Base-by-base conservation (phyloP, 92 coral and sea anemone species). In the Phymanthus crucifer region DNA sequence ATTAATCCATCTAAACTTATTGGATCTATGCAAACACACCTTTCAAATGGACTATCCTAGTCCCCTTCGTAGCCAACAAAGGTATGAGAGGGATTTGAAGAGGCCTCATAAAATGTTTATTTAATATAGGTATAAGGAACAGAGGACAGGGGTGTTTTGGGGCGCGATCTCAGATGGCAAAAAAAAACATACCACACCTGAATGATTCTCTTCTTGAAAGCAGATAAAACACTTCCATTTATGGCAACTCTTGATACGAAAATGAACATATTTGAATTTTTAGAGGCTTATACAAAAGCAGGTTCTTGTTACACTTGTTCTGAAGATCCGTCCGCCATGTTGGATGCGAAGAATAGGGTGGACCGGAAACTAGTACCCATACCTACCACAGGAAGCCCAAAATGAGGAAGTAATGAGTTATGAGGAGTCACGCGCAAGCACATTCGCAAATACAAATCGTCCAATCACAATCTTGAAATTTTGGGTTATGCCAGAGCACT, bases 261-360 rank as follows among this genome's bases (percentile, higher is more conserved):
- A 3, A 5, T 54, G 26, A 54, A 54, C 64, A 54, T 54, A 9
- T 23, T 54, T 19, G 5, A 19, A 23, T 54, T 54, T 11, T 10
- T 48, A 48, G 34, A 16, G 50, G 34, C 52, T 17, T 35, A 17
- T 23, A 74, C 29, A 52, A 4, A 27, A 2, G 14, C 21, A 29
- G 34, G 13, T 40, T 46, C 54, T 32, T 74, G n/a, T n/a, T 74
- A 8, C 1, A 4, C n/a, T 10, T 12, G 6, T 14, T 73, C 46
- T 40, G 31, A 11, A 34, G 31, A 8, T 29, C 34, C 78, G 70
- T 76, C 80, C 80, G 32, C 80, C 80, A 76, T 76, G 70, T 76
- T 76, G 80, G 70, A 76, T 37, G 80, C 38, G 80, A 50, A 16
- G 65, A 33, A 54, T 0, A 24, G 19, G 26, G 38, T 43, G 48